These are phyloP conservation scores for Cottoperca gobio DNA, from an alignment of 2,797 vertebrate genomes.

Conservation along the genomic window DNA sequence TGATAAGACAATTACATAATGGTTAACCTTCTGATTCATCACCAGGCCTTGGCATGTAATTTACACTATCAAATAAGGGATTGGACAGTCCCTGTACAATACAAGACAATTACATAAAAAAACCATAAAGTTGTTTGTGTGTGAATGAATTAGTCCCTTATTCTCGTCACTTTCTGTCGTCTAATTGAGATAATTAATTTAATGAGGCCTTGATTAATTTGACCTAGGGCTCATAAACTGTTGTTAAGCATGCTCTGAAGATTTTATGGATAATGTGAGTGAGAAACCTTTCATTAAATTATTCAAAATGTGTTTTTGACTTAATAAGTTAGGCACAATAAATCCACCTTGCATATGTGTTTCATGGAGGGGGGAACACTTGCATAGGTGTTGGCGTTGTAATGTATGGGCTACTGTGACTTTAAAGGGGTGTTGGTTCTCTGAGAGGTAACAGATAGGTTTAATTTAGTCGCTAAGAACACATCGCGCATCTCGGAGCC, in stretches of 20 bases:
- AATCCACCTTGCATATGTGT: neutral
- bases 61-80: too few species aligned
- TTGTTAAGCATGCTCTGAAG: neutral
- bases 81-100: too few species aligned
- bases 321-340: neutral
- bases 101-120: neutral
- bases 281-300: neutral
- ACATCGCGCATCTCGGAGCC: constrained; percentile 50
- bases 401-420: constrained; percentile 67
- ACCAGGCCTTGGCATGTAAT: too few species aligned
- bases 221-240: neutral
- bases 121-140: neutral
- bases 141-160: neutral
- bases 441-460: constrained; percentile 70
- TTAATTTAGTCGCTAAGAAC: constrained; percentile 59
- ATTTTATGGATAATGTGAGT: neutral
- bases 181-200: constrained; percentile 1
- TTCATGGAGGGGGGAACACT: neutral
- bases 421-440: constrained; percentile 85
- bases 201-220: neutral
- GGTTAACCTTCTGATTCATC: too few species aligned
- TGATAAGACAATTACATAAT: neutral
- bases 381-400: neutral
- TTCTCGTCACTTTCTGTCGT: neutral
- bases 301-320: neutral